These are phyloP conservation scores for Thereva nobilitata DNA, from an alignment of 2,888 invertebrate genomes.

Conservation along the genomic window DNA sequence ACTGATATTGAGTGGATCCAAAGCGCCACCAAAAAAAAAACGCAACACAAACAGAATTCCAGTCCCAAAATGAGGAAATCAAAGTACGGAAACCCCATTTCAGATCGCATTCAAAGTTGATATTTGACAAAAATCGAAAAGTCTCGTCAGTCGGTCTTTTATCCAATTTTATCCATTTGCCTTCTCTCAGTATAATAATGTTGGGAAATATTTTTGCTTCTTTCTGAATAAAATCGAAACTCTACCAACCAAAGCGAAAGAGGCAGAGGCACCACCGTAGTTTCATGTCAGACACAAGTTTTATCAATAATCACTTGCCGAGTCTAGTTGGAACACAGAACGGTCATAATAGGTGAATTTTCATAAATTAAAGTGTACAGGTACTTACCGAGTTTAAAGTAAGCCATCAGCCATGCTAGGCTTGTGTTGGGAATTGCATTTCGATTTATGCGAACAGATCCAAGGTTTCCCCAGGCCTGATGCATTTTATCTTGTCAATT, in stretches of 20 bases:
- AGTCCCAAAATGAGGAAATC: not conserved
- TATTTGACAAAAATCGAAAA: conserved; percentile 16
- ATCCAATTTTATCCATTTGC: not conserved
- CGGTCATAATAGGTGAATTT: conserved; percentile 30
- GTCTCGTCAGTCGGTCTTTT: conserved; percentile 7
- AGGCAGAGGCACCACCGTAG: conserved; percentile 17
- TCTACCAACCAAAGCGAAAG: not conserved
- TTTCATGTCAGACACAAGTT: conserved; percentile 33
- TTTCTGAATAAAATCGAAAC: conserved; percentile 27
- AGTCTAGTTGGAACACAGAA: conserved; percentile 16
- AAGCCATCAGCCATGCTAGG: conserved; percentile 7
- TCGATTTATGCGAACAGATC: not conserved
- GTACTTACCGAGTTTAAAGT: not conserved
- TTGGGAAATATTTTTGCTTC: conserved; percentile 9
- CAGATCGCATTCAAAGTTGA: conserved; percentile 11
- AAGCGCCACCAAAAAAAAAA: not conserved
- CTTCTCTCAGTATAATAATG: conserved; percentile 10
- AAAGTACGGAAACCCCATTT: not conserved
- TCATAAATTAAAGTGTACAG: conserved; percentile 32
- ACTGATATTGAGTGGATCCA: conserved; percentile 15
- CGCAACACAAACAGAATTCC: not conserved
- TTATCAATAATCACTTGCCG: conserved; percentile 35
- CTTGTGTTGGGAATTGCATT: not conserved
- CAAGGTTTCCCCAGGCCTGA: conserved; percentile 5
- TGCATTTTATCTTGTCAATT: conserved; percentile 35